Base-by-base conservation (phyloP, 2,888 invertebrate genomes). In the Gastrophysa polygoni region DNA sequence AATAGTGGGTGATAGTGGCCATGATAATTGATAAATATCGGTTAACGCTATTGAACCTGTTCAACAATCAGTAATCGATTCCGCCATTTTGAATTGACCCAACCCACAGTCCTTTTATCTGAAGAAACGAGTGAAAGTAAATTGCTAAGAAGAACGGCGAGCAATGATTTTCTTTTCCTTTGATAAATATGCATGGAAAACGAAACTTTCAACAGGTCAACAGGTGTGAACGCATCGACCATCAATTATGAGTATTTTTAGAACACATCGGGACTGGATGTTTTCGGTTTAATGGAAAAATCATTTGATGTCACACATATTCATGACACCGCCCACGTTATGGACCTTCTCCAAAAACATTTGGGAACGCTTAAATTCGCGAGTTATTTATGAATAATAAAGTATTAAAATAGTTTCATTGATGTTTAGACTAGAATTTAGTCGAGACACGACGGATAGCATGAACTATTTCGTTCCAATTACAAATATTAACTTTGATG, bases 251-350 rank as follows among this genome's bases (percentile, higher is more conserved):
- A 38, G 14, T 54, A 54, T 54, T 28, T 54, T 54, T 43, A 54
- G 32, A 50, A 50, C 14, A 38, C 11, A 54, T 43, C 43, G 14
- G 43, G 43, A 52, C 20, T 7, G 6, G 20, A 10, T 32, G 29
- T 16, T 49, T 18, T 32, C 32, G 32, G 17, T 18, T 20, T 21
- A 8, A 24, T 54, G 52, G 52, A 43, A 54, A 43, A 54, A 43
- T 43, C 17, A 43, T 54, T 54, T 24, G 51, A 34, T 50, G 50
- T 50, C 51, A 51, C 34, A 51, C 32, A 28, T 14, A 14, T 4
- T 38, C 11, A 38, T 38, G 14, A 14, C 38, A 6, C 17, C 18
- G 34, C 32, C 32, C n/a, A 54, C 21, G 20, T 34, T n/a, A 11
- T 54, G 52, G 43, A 54, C 16, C 21, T 16, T 5, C 6, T 38